Percentiles rank a stretch among this genome's conserved stretches.
Conservation (phyloP, 2,113 vertebrate species). For the Apteryx owenii region DNA sequence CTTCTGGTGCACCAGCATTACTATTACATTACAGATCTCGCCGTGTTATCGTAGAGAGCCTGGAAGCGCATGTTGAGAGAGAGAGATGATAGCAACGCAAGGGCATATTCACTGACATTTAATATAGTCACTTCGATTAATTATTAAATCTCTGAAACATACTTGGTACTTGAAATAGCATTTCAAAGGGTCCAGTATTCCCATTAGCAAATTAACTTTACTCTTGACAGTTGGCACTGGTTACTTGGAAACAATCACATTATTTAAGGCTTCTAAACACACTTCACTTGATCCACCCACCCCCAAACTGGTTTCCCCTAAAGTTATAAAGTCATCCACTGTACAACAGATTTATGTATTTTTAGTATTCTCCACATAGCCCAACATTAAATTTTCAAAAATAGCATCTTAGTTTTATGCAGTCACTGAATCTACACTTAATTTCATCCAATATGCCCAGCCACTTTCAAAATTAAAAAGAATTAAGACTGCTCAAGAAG, state of each 20-base stretch:
- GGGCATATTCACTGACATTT: constrained; percentile 33
- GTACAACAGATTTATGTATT: not conserved
- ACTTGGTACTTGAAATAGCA: constrained; percentile 38
- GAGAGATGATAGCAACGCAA: not conserved
- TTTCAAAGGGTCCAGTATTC: constrained; percentile 42
- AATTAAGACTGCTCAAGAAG: not conserved
- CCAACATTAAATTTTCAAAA: constrained; percentile 21
- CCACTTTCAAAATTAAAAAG: not conserved
- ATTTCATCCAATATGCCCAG: not conserved
- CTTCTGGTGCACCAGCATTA: not conserved
- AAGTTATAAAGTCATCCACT: not conserved
- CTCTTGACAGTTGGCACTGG: constrained; percentile 1
- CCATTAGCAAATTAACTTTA: constrained; percentile 65
- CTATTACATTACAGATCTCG: not conserved
- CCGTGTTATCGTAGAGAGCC: constrained; percentile 9
- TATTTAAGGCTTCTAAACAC: not conserved
- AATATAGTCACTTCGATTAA: constrained; percentile 62
- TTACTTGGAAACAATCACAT: constrained; percentile 43
- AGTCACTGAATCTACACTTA: not conserved
- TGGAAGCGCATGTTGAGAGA: constrained; percentile 18
- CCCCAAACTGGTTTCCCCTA: not conserved
- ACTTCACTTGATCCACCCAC: not conserved
- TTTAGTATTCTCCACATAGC: not conserved
- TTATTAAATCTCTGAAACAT: constrained; percentile 57
- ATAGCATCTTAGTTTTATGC: not conserved